Percentiles rank a stretch among this genome's conserved stretches.
These are phyloP conservation scores for Erythrocebus patas DNA, from an alignment of 2,113 vertebrate species.

Conservation along the genomic window DNA sequence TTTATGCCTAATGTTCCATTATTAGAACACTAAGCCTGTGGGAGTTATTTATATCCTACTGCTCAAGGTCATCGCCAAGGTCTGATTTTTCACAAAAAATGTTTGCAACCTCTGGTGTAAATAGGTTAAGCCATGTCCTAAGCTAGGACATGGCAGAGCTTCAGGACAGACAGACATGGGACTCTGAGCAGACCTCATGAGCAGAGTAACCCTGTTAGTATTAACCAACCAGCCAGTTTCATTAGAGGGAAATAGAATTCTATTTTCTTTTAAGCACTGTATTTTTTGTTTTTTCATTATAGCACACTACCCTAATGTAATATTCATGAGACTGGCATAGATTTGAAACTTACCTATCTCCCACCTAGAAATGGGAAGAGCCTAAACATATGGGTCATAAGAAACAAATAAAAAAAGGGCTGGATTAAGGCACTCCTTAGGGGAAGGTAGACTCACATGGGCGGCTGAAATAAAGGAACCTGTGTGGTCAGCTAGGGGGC, in stretches of 20 bases:
- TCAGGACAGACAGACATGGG: background rate
- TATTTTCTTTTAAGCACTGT: background rate
- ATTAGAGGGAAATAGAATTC: background rate
- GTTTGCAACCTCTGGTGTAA: no score
- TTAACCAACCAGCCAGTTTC: background rate
- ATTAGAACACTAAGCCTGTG: no score
- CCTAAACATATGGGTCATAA: background rate
- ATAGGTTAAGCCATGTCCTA: background rate
- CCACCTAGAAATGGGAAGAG: background rate
- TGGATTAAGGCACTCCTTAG: background rate
- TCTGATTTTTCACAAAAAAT: no score
- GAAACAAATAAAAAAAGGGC: background rate
- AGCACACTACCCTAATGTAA: background rate
- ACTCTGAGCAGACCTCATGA: background rate
- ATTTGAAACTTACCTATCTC: background rate
- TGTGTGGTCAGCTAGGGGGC: background rate
- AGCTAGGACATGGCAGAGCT: background rate
- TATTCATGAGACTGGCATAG: background rate
- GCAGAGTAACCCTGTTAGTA: background rate
- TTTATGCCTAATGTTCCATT: no score
- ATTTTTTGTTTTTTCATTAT: background rate
- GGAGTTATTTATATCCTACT: no score
- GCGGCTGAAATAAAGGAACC: background rate
- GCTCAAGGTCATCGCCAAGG: no score
- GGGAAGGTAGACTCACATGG: background rate